phyloP scores from a whole-genome alignment of 2,113 vertebrate genomes.

The Spea bombifrons region DNA sequence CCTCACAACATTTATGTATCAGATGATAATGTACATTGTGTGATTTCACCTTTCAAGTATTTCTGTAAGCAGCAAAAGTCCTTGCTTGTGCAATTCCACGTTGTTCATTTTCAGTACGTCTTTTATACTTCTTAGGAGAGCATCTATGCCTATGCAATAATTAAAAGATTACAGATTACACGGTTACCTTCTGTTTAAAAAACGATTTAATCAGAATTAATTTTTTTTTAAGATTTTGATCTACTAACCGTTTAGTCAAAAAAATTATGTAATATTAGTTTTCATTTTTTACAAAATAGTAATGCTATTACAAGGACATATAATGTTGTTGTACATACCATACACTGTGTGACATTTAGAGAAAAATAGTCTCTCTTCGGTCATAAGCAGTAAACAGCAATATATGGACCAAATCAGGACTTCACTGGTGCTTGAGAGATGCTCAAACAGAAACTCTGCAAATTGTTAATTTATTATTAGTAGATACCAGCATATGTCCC shows the following conservation, averaged over 20 bases:
- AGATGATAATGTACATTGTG: neutral
- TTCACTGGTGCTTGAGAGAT: conserved; percentile 72
- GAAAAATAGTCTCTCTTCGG: conserved; percentile 85
- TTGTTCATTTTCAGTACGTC: conserved; percentile 72
- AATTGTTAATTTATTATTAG: conserved; percentile 1
- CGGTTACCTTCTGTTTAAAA: too few relatives aligned
- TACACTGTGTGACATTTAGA: conserved; percentile 91
- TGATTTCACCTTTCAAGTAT: conserved; percentile 80
- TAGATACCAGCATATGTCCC: too few relatives aligned
- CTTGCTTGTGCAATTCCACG: conserved; percentile 80
- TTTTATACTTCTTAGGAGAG: conserved; percentile 84
- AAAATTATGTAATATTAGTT: too few relatives aligned
- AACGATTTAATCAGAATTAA: too few relatives aligned
- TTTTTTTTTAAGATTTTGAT: too few relatives aligned
- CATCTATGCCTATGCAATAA: conserved; percentile 58
- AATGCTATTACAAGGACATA: neutral
- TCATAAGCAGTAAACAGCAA: conserved; percentile 80
- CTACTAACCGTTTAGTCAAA: too few relatives aligned
- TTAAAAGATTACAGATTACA: neutral
- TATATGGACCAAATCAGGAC: conserved; percentile 83
- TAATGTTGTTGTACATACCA: conserved; percentile 68
- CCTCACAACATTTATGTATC: neutral
- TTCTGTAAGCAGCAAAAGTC: conserved; percentile 81
- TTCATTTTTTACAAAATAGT: too few relatives aligned
- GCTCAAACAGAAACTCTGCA: conserved; percentile 79